Conservation (phyloP, 2,888 invertebrate species). For the Macropis europaea region DNA sequence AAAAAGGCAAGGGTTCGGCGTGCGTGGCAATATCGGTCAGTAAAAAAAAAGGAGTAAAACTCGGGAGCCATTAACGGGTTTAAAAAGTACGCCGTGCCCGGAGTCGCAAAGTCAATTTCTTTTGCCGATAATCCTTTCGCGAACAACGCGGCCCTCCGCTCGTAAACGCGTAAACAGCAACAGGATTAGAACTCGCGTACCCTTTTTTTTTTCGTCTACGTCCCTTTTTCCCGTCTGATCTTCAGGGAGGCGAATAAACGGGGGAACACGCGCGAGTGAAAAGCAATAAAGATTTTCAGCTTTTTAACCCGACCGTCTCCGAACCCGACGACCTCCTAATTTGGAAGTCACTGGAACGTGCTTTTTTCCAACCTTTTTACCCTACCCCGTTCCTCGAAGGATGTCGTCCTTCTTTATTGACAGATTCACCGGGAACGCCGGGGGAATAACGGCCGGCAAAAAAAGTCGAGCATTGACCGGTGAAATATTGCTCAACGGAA, state of each 20-base stretch:
- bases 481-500: slow-evolving; percentile 42
- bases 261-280: slow-evolving; percentile 17
- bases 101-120: slow-evolving; percentile 49
- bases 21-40: slow-evolving; percentile 20
- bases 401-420: neutral
- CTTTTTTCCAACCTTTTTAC: neutral
- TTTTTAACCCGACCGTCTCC: slow-evolving; percentile 1
- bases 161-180: slow-evolving; percentile 42
- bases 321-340: neutral
- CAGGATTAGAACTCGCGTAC: slow-evolving; percentile 35
- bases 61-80: slow-evolving; percentile 61
- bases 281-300: slow-evolving; percentile 45
- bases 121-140: slow-evolving; percentile 30
- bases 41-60: slow-evolving; percentile 12
- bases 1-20: slow-evolving; percentile 42
- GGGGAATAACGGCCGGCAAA: neutral
- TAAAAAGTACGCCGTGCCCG: slow-evolving; percentile 52
- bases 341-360: slow-evolving; percentile 40
- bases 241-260: slow-evolving; percentile 18
- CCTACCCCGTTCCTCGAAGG: neutral
- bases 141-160: slow-evolving; percentile 21
- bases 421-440: neutral
- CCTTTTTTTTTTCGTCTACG: neutral
- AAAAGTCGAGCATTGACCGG: slow-evolving; percentile 37
- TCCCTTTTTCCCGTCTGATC: neutral